Conservation (phyloP, 2,113 vertebrate genomes). For the Sorex araneus region DNA sequence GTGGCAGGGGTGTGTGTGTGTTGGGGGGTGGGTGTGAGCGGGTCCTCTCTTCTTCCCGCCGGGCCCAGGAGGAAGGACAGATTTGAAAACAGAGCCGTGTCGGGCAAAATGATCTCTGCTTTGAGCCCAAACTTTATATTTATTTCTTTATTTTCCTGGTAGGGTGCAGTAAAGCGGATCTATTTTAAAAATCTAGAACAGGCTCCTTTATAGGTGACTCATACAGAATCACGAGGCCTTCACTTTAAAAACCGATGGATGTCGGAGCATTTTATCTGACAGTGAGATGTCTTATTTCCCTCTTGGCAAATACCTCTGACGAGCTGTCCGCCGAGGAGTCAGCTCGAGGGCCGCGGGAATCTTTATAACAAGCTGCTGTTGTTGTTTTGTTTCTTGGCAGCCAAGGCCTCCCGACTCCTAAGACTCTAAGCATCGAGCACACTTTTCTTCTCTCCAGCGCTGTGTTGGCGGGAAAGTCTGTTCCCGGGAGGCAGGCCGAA, state of each 20-base stretch:
- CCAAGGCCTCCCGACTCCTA: neutral
- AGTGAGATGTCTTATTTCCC: neutral
- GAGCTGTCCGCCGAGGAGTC: neutral
- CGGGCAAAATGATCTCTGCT: neutral
- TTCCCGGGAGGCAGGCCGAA: conserved; percentile 5
- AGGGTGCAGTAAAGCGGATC: neutral
- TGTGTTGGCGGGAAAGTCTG: conserved; percentile 3
- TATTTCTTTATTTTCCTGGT: neutral
- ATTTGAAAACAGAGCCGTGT: neutral
- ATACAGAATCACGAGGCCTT: neutral
- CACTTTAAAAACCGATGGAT: neutral
- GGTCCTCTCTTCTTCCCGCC: neutral
- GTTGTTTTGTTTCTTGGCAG: conserved; percentile 1
- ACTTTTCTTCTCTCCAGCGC: conserved; percentile 9
- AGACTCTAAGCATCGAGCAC: neutral
- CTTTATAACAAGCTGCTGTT: neutral
- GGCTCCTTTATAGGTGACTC: neutral
- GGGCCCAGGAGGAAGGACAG: neutral
- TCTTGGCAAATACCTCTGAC: neutral
- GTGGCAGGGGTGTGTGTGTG: neutral
- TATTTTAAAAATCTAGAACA: neutral
- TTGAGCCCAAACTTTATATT: neutral
- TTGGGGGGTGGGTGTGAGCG: neutral
- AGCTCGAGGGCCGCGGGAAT: neutral
- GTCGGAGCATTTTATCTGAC: conserved; percentile 24